These are phyloP conservation scores for Mormyrus iriodes DNA, from an alignment of 2,113 vertebrate genomes.

Conservation along the genomic window DNA sequence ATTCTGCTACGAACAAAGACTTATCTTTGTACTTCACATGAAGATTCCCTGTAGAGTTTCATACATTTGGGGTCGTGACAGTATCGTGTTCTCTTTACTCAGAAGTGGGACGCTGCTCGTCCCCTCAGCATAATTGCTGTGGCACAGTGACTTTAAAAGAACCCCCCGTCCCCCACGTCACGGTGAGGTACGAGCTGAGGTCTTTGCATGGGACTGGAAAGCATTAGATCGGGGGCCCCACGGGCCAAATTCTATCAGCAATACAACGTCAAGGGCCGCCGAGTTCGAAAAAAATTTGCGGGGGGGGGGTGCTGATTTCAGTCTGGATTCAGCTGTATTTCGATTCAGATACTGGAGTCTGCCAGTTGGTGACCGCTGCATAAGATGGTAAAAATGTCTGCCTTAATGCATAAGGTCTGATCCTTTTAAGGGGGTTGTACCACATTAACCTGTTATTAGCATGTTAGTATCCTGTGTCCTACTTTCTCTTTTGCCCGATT, in stretches of 20 bases:
- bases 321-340: not conserved
- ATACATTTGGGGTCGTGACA: not conserved
- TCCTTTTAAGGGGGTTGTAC: not conserved
- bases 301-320: too few relatives aligned
- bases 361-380: not conserved
- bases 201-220: not conserved
- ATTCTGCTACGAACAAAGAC: not conserved
- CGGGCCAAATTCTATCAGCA: not conserved
- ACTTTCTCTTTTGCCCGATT: not conserved
- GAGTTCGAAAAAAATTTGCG: not conserved
- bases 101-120: not conserved
- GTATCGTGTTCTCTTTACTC: not conserved
- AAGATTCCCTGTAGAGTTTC: not conserved
- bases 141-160: not conserved
- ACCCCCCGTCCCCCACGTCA: not conserved
- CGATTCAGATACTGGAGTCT: not conserved
- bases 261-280: not conserved
- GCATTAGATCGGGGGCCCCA: not conserved
- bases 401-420: not conserved
- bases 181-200: not conserved
- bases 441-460: not conserved
- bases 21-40: not conserved
- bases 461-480: not conserved
- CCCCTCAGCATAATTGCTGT: not conserved
- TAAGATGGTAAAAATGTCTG: not conserved